Evolutionary conservation across 30 jellyfish, hydroid and myxozoan species (phyloP), one percentile per base, ranked within the genome.

Genomic region (Nemopilema nomurai): DNA sequence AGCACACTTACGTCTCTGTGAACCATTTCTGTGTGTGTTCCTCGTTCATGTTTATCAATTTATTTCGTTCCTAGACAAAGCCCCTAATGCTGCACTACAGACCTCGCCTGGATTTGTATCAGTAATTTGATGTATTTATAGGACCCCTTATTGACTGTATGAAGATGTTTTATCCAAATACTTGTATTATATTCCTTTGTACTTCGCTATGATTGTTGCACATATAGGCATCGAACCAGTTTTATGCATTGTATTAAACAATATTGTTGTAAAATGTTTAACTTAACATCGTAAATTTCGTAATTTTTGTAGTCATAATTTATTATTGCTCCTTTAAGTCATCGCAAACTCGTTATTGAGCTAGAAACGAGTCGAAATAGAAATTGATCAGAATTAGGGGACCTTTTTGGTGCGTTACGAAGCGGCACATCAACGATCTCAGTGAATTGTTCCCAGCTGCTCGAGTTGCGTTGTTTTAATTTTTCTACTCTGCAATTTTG

Each of bases 51-150:
- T 8, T 0, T 24, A 53, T 33, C 22, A 49, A 74, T 27, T 19
- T 73, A 4, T 80, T 66, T 21, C 63, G 62, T 0, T 80, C 50
- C 16, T 31, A 88, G 96, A 79, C 96, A 52, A 79, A 88, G 23
- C 96, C 96, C 17, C 32, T 88, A 77, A 63, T 80, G 62, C 87
- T 88, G 16, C 91, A 88, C 53, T 88, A 88, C 85, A 66, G 96
- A 24, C 96, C 96, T 13, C 62, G 85, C 26, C 77, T 80, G 27
- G 89, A 73, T 31, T 29, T 77, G 27, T 86, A 76, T 62, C 91
- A 72, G 53, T 83, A 64, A 53, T 62, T 67, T 41, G 6, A 41
- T 41, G 13, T 41, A 41, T 41, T 41, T 13, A 41, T 41, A 41
- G 57, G 57, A 13, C 6, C 6, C 57, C 6, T 3, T 41, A 41